Conservation (phyloP, 2,113 vertebrate genomes). For the Hydrochoerus hydrochaeris region DNA sequence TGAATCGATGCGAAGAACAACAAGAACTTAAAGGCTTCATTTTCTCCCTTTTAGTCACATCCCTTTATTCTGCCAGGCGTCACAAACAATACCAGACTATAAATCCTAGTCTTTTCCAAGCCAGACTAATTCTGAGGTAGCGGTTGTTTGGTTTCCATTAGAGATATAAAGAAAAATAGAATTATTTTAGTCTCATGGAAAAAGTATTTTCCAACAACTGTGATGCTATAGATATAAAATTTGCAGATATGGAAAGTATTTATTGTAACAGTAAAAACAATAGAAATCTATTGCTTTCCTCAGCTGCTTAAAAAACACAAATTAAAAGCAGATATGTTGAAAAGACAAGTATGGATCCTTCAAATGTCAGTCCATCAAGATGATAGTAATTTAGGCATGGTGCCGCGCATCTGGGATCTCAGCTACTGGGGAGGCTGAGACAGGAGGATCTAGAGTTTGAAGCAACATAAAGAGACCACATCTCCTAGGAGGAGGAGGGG, state of each 20-base stretch:
- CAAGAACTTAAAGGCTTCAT: slow-evolving; percentile 33
- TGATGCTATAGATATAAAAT: slow-evolving; percentile 50
- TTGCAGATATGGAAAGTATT: slow-evolving; percentile 54
- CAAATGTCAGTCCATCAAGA: neutral
- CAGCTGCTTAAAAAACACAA: neutral
- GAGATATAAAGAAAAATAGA: slow-evolving; percentile 65
- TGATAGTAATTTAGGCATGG: neutral
- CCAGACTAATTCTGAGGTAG: slow-evolving; percentile 3
- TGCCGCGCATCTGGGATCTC: neutral
- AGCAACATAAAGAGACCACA: neutral
- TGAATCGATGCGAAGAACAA: neutral
- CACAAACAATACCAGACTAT: slow-evolving; percentile 13
- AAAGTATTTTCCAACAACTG: slow-evolving; percentile 49
- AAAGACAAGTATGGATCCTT: neutral
- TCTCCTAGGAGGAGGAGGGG: neutral
- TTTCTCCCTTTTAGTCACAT: slow-evolving; percentile 37
- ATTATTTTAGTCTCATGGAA: slow-evolving; percentile 57
- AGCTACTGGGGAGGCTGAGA: neutral
- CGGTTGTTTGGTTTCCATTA: slow-evolving; percentile 66
- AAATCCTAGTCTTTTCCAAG: slow-evolving; percentile 49
- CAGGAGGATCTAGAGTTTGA: neutral
- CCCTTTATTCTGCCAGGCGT: slow-evolving; percentile 42
- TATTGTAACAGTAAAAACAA: slow-evolving; percentile 8
- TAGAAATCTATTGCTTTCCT: slow-evolving; percentile 30
- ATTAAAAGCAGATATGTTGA: neutral